A percentile compares a stretch with the other conserved stretches of the same genome.
Evolutionary conservation across 2,797 vertebrate genomes (phyloP).

Genomic region (Sylvia borin): DNA sequence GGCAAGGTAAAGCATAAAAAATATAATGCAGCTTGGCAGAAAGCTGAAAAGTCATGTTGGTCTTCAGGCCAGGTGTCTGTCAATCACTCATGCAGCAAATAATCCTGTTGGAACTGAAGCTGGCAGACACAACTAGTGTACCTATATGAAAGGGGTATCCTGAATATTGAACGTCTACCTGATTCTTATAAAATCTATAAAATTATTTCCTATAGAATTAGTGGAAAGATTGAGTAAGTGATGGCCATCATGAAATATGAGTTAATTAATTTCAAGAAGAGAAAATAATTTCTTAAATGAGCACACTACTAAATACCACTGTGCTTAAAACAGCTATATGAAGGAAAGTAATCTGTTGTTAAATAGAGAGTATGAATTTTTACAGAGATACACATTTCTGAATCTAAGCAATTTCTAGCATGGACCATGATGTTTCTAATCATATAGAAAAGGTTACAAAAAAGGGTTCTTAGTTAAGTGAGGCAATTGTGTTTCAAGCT

Average conservation of each 20-base stretch:
- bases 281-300: background rate
- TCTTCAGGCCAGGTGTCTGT: constrained; percentile 29
- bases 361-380: background rate
- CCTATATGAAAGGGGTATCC: background rate
- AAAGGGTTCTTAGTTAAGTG: background rate
- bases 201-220: background rate
- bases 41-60: background rate
- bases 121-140: background rate
- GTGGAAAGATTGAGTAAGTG: background rate
- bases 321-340: background rate
- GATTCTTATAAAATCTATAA: background rate
- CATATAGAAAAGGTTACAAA: background rate
- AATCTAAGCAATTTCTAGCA: background rate
- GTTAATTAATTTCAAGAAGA: background rate
- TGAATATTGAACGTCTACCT: background rate
- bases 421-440: background rate
- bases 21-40: background rate
- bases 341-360: background rate
- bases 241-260: background rate
- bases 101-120: constrained; percentile 18
- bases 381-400: background rate
- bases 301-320: background rate
- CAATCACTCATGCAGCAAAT: background rate
- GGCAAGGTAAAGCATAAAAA: background rate
- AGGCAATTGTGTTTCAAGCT: background rate